phyloP scores from a whole-genome alignment of 2,888 invertebrate genomes.

The Trichopria drosophilae region DNA sequence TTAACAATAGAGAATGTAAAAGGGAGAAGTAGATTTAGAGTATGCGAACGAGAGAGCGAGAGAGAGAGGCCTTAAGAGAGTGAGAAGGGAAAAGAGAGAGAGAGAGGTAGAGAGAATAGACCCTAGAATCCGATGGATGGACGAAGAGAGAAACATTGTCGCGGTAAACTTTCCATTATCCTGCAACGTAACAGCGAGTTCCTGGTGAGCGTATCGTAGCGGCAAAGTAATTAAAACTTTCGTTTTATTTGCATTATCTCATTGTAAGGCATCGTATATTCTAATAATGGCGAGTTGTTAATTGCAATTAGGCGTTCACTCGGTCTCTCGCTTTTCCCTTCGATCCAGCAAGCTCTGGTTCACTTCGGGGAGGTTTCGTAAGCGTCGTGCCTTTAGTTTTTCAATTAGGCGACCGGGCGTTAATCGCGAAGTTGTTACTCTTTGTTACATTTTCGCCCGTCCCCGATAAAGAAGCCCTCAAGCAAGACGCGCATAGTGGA shows the following conservation, averaged over 20 bases:
- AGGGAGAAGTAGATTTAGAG: slow-evolving; percentile 6
- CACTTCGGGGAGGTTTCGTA: too few relatives aligned
- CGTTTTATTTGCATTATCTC: slow-evolving; percentile 59
- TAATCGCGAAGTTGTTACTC: too few relatives aligned
- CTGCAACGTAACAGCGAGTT: slow-evolving; percentile 53
- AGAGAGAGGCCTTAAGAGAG: slow-evolving; percentile 13
- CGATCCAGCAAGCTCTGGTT: too few relatives aligned
- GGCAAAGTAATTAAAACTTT: slow-evolving; percentile 59
- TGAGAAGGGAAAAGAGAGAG: slow-evolving; percentile 11
- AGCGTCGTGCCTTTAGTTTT: slow-evolving; percentile 31
- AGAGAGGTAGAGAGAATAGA: slow-evolving; percentile 31
- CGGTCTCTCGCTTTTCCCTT: slow-evolving; percentile 37
- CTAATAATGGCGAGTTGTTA: slow-evolving; percentile 58
- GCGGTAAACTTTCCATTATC: slow-evolving; percentile 56
- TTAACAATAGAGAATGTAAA: slow-evolving; percentile 28
- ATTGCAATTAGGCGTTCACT: slow-evolving; percentile 56
- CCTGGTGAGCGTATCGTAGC: slow-evolving; percentile 49
- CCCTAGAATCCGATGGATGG: slow-evolving; percentile 16
- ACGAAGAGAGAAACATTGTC: slow-evolving; percentile 44
- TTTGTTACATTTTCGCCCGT: too few relatives aligned
- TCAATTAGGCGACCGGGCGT: slow-evolving; percentile 26
- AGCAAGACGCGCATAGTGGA: too few relatives aligned
- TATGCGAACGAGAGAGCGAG: too few relatives aligned
- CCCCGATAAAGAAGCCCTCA: too few relatives aligned
- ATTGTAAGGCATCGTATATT: slow-evolving; percentile 57